phyloP scores from a whole-genome alignment of 2,888 invertebrate species.

The Galeopsomyia nigrocyanea region DNA sequence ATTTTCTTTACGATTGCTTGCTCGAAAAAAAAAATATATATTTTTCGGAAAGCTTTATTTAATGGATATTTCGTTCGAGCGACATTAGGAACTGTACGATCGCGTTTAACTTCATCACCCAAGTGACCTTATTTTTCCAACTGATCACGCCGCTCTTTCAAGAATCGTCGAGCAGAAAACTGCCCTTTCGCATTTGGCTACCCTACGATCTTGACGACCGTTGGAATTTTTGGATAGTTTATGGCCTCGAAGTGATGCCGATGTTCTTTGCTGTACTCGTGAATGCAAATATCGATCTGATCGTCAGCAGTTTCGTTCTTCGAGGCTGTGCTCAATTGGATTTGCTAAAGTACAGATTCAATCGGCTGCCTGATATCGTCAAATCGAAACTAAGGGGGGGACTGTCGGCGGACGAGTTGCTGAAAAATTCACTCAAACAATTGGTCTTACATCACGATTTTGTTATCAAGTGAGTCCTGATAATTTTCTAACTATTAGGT shows the following conservation, averaged over 20 bases:
- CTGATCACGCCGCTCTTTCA: not conserved
- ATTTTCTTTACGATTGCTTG: no score
- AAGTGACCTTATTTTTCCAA: no score
- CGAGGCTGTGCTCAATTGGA: constrained; percentile 11
- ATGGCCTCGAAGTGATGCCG: not conserved
- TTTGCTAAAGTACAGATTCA: not conserved
- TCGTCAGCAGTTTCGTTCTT: constrained; percentile 7
- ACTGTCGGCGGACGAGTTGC: no score
- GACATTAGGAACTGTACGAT: constrained; percentile 2
- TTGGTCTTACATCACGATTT: constrained; percentile 3
- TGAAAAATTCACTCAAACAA: not conserved
- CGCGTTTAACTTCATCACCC: not conserved
- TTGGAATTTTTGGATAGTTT: constrained; percentile 1
- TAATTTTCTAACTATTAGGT: no score
- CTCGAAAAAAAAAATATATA: no score
- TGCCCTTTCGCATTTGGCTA: constrained; percentile 6
- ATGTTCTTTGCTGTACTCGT: not conserved
- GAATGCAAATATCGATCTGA: not conserved
- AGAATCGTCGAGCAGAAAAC: not conserved
- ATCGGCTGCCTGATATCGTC: not conserved
- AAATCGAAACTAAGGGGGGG: no score
- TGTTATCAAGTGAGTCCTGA: constrained; percentile 2
- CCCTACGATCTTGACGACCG: not conserved
- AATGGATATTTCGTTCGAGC: no score
- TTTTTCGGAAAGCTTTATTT: no score